These are phyloP conservation scores for Mylabris phalerata DNA, from an alignment of 1,140 invertebrate genomes.

Conservation along the genomic window DNA sequence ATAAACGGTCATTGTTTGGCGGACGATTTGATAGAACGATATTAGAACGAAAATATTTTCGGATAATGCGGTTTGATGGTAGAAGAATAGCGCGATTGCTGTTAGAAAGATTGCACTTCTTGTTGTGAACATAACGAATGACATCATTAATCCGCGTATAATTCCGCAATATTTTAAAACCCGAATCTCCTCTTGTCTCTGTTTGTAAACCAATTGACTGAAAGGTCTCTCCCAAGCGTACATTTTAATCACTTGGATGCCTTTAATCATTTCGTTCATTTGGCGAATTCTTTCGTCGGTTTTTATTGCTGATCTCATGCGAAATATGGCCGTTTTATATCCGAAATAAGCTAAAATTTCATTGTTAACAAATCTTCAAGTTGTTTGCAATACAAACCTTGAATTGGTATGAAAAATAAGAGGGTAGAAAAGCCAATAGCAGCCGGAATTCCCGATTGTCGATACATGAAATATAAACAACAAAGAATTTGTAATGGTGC, in stretches of 20 bases:
- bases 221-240: constrained; percentile 85
- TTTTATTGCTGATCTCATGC: constrained; percentile 44
- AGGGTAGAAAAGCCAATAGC: constrained; percentile 72
- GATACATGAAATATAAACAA: constrained; percentile 68
- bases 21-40: constrained; percentile 63
- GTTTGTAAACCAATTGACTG: constrained; percentile 43
- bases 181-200: constrained; percentile 30
- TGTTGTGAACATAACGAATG: constrained; percentile 65
- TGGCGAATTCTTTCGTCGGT: constrained; percentile 57
- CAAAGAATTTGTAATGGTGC: constrained; percentile 55
- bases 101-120: constrained; percentile 71
- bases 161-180: constrained; percentile 34
- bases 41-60: constrained; percentile 68
- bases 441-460: constrained; percentile 61
- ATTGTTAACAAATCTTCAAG: background rate
- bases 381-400: constrained; percentile 47
- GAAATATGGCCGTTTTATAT: constrained; percentile 42
- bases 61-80: constrained; percentile 59
- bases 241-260: constrained; percentile 74
- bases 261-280: constrained; percentile 57
- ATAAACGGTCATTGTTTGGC: constrained; percentile 65
- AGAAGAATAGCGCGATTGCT: constrained; percentile 62
- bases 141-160: constrained; percentile 65
- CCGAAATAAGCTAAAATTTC: constrained; percentile 26
- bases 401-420: constrained; percentile 76